Evolutionary conservation across 2,113 vertebrate species (phyloP), one percentile per base, ranked within the genome.

Genomic region (Dendropsophus ebraccatus): DNA sequence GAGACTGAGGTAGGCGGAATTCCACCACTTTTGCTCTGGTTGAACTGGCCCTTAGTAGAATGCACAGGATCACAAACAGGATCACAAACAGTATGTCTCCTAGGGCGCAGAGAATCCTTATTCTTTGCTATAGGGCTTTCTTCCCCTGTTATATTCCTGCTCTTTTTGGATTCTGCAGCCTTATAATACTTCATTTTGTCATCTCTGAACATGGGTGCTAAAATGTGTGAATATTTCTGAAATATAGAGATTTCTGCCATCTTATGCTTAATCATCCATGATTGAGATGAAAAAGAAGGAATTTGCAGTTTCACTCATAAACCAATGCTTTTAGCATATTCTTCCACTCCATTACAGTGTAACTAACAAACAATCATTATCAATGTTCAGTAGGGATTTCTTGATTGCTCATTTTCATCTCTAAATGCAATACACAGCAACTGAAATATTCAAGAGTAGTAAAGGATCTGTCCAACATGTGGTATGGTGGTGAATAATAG

Each of bases 361-460:
- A 32, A 47, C 69, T 84, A 74, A 84, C 21, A 84, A 74, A 84
- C 81, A 84, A 50, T 45, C 35, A 84, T 84, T 47, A 84, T 35
- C 32, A 58, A 28, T 30, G 28, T 54, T 50, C 81, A 56, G 19
- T 73, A 21, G 81, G 28, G 81, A 74, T 37, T 83, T 60, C 11
- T 8, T 21, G 49, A 58, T 47, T 58, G 69, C 35, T 60, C 35
- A 75, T 74, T 75, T 52, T 58, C 82, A 54, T 47, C 28, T 19
- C 25, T 45, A 28, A 35, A 83, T 69, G 81, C 37, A 56, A 54
- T 41, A 45, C 14, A 37, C 14, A 17, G 21, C 11, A 83, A 72
- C 23, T 23, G 6, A 83, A 70, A 54, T 54, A 83, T 67, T 81
- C 60, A 47, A 12, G 6, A 41, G 58, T 47, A 67, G 58, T 45